These are phyloP conservation scores for Piscicola geometra DNA, from an alignment of 2,888 invertebrate genomes.

Conservation along the genomic window DNA sequence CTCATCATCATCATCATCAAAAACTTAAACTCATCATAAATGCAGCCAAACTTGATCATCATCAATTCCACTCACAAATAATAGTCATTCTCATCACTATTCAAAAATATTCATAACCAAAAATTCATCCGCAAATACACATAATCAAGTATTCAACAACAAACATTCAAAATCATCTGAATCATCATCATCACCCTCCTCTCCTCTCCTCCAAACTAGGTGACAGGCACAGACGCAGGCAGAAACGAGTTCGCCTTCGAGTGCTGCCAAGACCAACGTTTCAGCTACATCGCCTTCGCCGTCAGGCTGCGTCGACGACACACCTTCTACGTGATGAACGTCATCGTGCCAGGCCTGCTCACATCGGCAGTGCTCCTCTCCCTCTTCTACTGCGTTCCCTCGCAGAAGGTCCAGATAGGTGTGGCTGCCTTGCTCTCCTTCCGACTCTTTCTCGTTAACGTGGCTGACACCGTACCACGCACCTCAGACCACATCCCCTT, in stretches of 20 bases:
- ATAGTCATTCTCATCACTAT: too few species aligned
- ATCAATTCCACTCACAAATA: too few species aligned
- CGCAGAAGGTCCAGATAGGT: conserved; percentile 44
- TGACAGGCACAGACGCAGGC: conserved; percentile 38
- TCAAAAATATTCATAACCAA: too few species aligned
- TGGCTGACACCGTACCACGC: conserved; percentile 45
- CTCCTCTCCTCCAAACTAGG: conserved; percentile 42
- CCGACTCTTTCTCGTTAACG: conserved; percentile 44
- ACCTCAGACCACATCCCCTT: conserved; percentile 46
- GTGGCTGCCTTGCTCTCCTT: conserved; percentile 45
- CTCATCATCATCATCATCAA: too few species aligned
- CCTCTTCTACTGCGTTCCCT: conserved; percentile 46
- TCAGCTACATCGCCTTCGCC: conserved; percentile 42
- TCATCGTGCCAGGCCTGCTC: conserved; percentile 45
- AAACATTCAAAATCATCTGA: not conserved
- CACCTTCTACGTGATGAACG: conserved; percentile 46
- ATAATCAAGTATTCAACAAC: not conserved
- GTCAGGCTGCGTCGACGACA: conserved; percentile 42
- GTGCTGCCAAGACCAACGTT: conserved; percentile 43
- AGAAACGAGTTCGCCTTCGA: conserved; percentile 43
- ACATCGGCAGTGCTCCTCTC: conserved; percentile 44
- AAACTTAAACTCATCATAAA: too few species aligned
- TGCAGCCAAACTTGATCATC: too few species aligned
- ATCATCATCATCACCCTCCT: not conserved
- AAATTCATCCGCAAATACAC: too few species aligned